A percentile compares a stretch with the other conserved stretches of the same genome.
Evolutionary conservation across 2,888 invertebrate genomes (phyloP).

Genomic region (Caenorhabditis uteleia): DNA sequence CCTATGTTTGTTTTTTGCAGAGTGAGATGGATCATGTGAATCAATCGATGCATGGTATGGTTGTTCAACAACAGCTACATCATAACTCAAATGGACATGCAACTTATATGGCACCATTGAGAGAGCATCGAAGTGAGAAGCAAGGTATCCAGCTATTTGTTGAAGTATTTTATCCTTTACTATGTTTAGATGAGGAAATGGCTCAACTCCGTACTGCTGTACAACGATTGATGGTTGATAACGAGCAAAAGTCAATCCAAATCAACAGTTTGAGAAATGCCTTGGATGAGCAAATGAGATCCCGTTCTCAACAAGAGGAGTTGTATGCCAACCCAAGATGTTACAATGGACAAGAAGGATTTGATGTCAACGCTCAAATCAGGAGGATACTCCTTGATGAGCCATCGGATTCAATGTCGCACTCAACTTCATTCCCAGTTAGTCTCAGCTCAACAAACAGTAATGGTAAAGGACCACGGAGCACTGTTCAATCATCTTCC

Average conservation of each 20-base stretch:
- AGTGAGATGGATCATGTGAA: slow-evolving; percentile 57
- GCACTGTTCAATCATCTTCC: slow-evolving; percentile 62
- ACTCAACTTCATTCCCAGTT: slow-evolving; percentile 66
- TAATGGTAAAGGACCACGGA: slow-evolving; percentile 27
- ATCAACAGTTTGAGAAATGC: slow-evolving; percentile 71
- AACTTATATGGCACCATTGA: slow-evolving; percentile 28
- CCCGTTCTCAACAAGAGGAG: slow-evolving; percentile 42
- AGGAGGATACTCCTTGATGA: slow-evolving; percentile 63
- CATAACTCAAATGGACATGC: slow-evolving; percentile 28
- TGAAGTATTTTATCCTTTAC: neutral
- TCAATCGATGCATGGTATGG: slow-evolving; percentile 58
- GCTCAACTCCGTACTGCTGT: slow-evolving; percentile 72
- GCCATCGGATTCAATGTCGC: slow-evolving; percentile 60
- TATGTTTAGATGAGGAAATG: slow-evolving; percentile 71
- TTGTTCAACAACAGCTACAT: slow-evolving; percentile 45
- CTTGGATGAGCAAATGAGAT: slow-evolving; percentile 58
- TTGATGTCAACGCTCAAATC: slow-evolving; percentile 66
- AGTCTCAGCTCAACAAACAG: slow-evolving; percentile 55
- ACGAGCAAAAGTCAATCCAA: slow-evolving; percentile 72
- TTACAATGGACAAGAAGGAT: slow-evolving; percentile 40
- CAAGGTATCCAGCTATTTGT: slow-evolving; percentile 4
- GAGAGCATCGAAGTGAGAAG: slow-evolving; percentile 35
- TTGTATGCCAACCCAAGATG: slow-evolving; percentile 37
- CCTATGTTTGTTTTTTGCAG: slow-evolving; percentile 23
- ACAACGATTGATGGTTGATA: slow-evolving; percentile 72